Percentiles rank a stretch among this genome's conserved stretches.
phyloP scores from a whole-genome alignment of 92 coral and sea anemone genomes.

The Phenganax marumi region DNA sequence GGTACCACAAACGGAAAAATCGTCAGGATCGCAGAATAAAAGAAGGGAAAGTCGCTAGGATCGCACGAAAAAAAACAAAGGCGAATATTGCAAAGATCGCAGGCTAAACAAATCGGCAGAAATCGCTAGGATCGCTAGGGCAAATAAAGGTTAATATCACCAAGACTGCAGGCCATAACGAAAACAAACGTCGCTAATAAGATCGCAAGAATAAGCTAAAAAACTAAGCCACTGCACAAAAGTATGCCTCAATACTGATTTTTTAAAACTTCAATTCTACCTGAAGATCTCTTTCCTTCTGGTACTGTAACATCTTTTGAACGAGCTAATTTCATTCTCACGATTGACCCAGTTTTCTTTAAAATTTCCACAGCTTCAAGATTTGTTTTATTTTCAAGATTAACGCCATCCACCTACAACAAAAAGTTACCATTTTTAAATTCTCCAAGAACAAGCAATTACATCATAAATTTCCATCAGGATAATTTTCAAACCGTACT shows the following conservation, averaged over 20 bases:
- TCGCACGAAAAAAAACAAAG: too few relatives aligned
- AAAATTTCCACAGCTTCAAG: slow-evolving; percentile 93
- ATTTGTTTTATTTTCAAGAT: slow-evolving; percentile 89
- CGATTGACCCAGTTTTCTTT: slow-evolving; percentile 90
- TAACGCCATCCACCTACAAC: slow-evolving; percentile 76
- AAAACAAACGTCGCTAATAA: too few relatives aligned
- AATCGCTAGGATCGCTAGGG: too few relatives aligned
- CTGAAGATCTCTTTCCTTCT: slow-evolving; percentile 24
- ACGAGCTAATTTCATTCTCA: slow-evolving; percentile 78
- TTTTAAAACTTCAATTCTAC: not conserved
- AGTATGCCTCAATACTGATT: not conserved
- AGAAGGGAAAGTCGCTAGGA: not conserved
- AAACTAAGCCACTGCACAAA: not conserved
- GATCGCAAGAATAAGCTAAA: too few relatives aligned
- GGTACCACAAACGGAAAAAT: not conserved
- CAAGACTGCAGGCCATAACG: too few relatives aligned
- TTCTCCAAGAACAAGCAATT: not conserved
- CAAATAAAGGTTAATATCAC: too few relatives aligned
- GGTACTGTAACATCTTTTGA: slow-evolving; percentile 41
- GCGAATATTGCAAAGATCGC: too few relatives aligned
- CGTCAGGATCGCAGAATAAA: not conserved
- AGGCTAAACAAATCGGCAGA: too few relatives aligned
- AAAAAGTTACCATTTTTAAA: not conserved
- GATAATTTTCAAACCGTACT: not conserved
- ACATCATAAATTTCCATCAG: not conserved